Percentiles rank a stretch among this genome's conserved stretches.
phyloP scores from a whole-genome alignment of 2,113 vertebrate species.

The Ornithorhynchus anatinus region DNA sequence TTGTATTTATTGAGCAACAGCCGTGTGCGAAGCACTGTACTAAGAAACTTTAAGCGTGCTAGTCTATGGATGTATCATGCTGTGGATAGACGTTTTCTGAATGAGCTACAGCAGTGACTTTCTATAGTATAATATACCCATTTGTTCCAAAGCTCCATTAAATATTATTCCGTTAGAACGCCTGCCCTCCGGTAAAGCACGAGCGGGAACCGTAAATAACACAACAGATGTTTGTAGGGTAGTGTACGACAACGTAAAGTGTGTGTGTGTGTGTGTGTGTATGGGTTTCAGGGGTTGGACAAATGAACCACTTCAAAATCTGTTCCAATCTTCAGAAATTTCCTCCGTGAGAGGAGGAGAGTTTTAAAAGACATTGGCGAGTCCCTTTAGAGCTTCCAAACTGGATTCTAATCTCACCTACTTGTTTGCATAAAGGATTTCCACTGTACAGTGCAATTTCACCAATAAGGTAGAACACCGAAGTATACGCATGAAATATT shows the following conservation, averaged over 20 bases:
- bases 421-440: slow-evolving; percentile 3
- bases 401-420: slow-evolving; percentile 7
- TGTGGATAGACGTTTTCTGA: background rate
- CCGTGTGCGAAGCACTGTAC: no score
- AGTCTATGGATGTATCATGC: no score
- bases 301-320: background rate
- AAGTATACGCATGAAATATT: no score
- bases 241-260: no score
- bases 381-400: slow-evolving; percentile 6
- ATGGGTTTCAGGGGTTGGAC: slow-evolving; percentile 1
- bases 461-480: background rate
- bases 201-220: no score
- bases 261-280: no score
- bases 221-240: no score
- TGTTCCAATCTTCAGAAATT: slow-evolving; percentile 1
- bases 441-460: background rate
- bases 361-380: background rate
- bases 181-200: background rate
- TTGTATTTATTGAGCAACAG: no score
- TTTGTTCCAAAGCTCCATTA: background rate
- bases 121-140: slow-evolving; percentile 16
- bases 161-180: background rate
- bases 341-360: background rate
- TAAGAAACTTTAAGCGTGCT: no score
- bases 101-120: background rate